Base-by-base conservation (phyloP, 1,140 invertebrate species). In the Glossosoma conforme region DNA sequence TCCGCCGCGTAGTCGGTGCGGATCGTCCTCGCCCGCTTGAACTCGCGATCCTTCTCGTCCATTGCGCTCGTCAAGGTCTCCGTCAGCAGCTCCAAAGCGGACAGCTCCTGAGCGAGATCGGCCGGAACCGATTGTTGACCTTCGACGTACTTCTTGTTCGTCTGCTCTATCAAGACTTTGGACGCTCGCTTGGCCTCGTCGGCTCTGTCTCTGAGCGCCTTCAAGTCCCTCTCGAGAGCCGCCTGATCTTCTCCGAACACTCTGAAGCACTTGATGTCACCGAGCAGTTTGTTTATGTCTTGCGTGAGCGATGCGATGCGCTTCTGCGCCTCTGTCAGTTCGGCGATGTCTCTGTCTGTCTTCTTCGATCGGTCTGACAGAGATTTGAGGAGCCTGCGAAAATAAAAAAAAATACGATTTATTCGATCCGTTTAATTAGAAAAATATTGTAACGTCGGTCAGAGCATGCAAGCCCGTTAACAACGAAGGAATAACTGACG, bases 31-130 rank as follows among this genome's bases (percentile, higher is more conserved):
- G 90, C 91, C 37, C 88, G 81, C 64, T 91, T 91, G 65, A 87
- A 85, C 66, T 93, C 89, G 61, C 85, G 79, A 56, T 88, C 81
- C 65, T 91, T 91, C 60, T 91, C 87, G 59, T 93, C 90, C 85
- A 93, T 88, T 6, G 79, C 79, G 52, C 82, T 81, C 24, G 78
- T 74, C 13, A 89, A 77, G 41, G 82, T 79, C 66, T 95, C 91
- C 19, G 86, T 79, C n/a, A 85, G 75, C 33, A 94, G 69, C 70
- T 90, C 88, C 52, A 90, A 74, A 44, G 81, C 76, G 2, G 85
- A 87, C 50, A 89, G 69, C 68, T 87, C 79, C 66, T 88, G 85
- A 52, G 76, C 78, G 40, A 90, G 74, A 74, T 90, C 87, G 47
- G 79, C 83, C 25, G 88, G 87, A 24, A 86, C 68, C 40, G 84